Conservation (phyloP, 2,113 vertebrate species). For the Nothoprocta perdicaria region DNA sequence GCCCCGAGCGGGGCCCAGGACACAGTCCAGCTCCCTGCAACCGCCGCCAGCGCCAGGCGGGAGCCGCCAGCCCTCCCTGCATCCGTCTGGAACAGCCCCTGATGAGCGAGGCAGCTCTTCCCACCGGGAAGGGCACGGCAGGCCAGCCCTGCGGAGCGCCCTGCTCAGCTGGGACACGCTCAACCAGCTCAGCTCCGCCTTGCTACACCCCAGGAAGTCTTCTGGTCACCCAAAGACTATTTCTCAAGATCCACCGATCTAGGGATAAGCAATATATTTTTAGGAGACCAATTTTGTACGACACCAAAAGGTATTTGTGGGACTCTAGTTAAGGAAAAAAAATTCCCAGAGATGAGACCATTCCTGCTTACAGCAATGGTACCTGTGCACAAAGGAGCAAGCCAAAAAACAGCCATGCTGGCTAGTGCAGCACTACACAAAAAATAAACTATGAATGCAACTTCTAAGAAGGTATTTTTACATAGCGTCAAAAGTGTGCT, state of each 20-base stretch:
- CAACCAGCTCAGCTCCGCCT: conserved; percentile 12
- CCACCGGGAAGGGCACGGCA: background rate
- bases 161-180: conserved; percentile 2
- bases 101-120: background rate
- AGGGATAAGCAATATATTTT: background rate
- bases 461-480: conserved; percentile 45
- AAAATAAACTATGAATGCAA: conserved; percentile 32
- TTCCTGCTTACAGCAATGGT: conserved; percentile 44
- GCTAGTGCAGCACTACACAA: conserved; percentile 60
- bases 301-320: conserved; percentile 57
- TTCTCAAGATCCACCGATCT: background rate
- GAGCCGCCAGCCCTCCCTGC: too few species aligned
- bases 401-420: conserved; percentile 48
- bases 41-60: too few species aligned
- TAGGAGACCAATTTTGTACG: background rate
- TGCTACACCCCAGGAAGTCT: background rate
- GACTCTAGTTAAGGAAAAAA: conserved; percentile 47
- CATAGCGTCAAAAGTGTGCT: conserved; percentile 67
- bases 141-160: fast-evolving
- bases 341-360: conserved; percentile 62
- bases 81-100: background rate
- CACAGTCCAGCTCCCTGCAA: too few species aligned
- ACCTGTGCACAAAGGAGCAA: conserved; percentile 66
- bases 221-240: background rate
- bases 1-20: too few species aligned